Percentiles rank a stretch among this genome's conserved stretches.
These are phyloP conservation scores for Perca schrenkii DNA, from an alignment of 2,113 vertebrate genomes.

Conservation along the genomic window DNA sequence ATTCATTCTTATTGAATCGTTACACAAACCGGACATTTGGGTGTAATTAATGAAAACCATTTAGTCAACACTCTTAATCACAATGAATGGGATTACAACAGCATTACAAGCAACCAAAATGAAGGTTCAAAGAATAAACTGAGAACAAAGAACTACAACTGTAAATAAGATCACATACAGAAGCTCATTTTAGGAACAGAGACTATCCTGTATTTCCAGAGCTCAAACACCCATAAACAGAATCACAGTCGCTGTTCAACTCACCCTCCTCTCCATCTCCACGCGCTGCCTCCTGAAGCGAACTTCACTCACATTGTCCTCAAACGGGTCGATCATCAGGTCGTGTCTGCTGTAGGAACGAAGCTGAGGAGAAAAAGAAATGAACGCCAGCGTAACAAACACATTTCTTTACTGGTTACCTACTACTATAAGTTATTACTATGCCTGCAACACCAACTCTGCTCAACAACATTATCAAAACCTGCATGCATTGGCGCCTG, in stretches of 20 bases:
- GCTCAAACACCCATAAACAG: background rate
- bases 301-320: slow-evolving; percentile 92
- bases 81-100: background rate
- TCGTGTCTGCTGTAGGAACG: slow-evolving; percentile 96
- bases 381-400: background rate
- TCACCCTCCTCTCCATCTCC: slow-evolving; percentile 87
- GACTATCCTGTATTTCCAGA: background rate
- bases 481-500: no score
- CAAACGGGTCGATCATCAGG: slow-evolving; percentile 89
- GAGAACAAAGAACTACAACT: background rate
- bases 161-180: background rate
- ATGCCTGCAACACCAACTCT: no score
- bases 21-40: background rate
- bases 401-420: background rate
- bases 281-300: slow-evolving; percentile 89
- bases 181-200: background rate
- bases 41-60: background rate
- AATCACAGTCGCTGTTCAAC: slow-evolving; percentile 4
- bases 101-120: background rate
- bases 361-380: slow-evolving; percentile 80
- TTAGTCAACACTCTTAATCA: no score
- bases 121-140: background rate
- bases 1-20: background rate
- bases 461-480: background rate
- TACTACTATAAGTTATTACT: no score